A percentile compares a stretch with the other conserved stretches of the same genome.
Evolutionary conservation across 2,888 invertebrate species (phyloP).

Genomic region (Eulithis prunata): DNA sequence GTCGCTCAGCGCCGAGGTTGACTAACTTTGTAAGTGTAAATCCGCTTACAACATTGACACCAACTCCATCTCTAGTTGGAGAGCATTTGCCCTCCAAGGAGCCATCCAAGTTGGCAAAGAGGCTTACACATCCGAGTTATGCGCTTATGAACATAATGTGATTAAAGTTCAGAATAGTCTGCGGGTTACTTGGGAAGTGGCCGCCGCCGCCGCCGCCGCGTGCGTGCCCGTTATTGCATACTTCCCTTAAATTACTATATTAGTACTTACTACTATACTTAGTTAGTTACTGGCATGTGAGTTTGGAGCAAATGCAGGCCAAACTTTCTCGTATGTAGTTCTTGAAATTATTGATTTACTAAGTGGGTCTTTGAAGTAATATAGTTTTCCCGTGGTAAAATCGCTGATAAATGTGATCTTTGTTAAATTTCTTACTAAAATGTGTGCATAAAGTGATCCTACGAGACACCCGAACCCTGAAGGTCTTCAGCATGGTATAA

Average conservation of each 20-base stretch:
- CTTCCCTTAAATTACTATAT: constrained; percentile 12
- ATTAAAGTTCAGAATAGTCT: constrained; percentile 36
- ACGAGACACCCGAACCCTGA: no score
- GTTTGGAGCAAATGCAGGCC: no score
- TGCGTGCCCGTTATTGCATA: constrained; percentile 15
- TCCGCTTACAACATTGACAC: not conserved
- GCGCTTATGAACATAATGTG: constrained; percentile 38
- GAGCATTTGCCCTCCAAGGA: constrained; percentile 21
- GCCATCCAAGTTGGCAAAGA: constrained; percentile 27
- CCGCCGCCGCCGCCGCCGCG: constrained; percentile 15
- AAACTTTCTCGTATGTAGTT: no score
- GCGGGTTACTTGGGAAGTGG: constrained; percentile 27
- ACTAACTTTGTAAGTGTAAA: not conserved
- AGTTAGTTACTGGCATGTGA: no score
- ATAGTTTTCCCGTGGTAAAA: no score
- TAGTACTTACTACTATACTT: not conserved
- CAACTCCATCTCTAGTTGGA: constrained; percentile 3
- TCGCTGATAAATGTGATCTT: no score
- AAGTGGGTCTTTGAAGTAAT: no score
- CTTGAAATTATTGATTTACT: no score
- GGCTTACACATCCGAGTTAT: constrained; percentile 35
- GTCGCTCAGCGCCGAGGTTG: no score
- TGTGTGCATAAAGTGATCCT: no score
- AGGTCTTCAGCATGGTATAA: no score
- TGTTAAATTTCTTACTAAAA: no score